phyloP scores from a whole-genome alignment of 1,140 invertebrate genomes.

The Drosophila nikananu region DNA sequence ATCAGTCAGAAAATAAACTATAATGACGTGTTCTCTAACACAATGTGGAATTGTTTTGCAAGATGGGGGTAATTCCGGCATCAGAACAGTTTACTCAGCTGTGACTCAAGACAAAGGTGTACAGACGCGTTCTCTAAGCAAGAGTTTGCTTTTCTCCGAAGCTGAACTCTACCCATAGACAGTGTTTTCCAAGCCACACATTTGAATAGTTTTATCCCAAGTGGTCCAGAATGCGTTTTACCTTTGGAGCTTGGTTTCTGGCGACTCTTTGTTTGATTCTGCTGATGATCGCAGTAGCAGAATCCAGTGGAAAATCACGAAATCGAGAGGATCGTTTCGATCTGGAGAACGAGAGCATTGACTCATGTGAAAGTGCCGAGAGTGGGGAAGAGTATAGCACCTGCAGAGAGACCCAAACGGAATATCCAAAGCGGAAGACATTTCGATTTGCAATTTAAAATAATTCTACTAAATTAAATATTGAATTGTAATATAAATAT shows the following conservation, averaged over 20 bases:
- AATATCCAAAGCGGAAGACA: constrained; percentile 22
- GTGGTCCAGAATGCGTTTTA: constrained; percentile 35
- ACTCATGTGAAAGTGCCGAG: constrained; percentile 29
- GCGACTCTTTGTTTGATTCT: not conserved
- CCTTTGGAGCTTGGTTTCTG: constrained; percentile 1
- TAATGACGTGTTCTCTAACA: constrained; percentile 16
- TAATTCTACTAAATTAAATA: not conserved
- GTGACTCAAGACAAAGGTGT: constrained; percentile 20
- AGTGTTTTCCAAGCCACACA: constrained; percentile 8
- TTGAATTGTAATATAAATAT: not conserved
- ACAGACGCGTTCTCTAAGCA: not conserved
- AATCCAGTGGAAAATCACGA: constrained; percentile 10
- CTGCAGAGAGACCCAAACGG: constrained; percentile 9
- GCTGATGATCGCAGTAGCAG: not conserved
- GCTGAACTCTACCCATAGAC: not conserved
- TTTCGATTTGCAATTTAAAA: constrained; percentile 42
- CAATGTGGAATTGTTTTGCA: not conserved
- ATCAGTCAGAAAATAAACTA: constrained; percentile 3
- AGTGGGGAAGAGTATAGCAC: constrained; percentile 19
- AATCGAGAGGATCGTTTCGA: constrained; percentile 40
- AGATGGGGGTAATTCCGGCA: constrained; percentile 11
- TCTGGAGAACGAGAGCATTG: constrained; percentile 15
- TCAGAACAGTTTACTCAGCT: constrained; percentile 23
- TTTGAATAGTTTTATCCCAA: constrained; percentile 26
- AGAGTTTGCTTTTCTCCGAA: constrained; percentile 6